Evolutionary conservation across 2,888 invertebrate genomes (phyloP), one percentile per base, ranked within the genome.

Genomic region (Lepeophtheirus nordmannii): DNA sequence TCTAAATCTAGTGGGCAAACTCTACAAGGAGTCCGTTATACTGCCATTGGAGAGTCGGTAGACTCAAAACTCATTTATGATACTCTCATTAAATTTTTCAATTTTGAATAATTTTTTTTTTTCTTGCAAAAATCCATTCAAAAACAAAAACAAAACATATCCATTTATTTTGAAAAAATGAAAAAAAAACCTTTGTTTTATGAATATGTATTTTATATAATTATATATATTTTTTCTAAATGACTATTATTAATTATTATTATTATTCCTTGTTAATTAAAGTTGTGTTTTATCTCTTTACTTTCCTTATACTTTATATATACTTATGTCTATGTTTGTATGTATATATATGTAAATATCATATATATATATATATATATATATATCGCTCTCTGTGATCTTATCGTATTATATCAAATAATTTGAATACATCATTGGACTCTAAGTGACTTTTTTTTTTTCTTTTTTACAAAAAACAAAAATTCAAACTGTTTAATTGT

Each of bases 51-150:
- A 10, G 62, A 62, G 38, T 62, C 62, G 8, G 41, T 62, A 5
- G 62, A 62, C 17, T 40, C 62, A 2, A 38, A 62, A 40, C 40
- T 62, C 20, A 62, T 62, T 23, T 40, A 62, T 41, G 39, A 62
- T 20, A 62, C 62, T n/a, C 62, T 62, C 39, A 40, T 62, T 40
- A 62, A 62, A 20, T 62, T 40, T 41, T 62, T 62, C 62, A 60
- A 60, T 17, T 46, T 46, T 8, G 3, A 46, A 46, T 46, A 46
- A 46, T n/a, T n/a, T n/a, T n/a, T n/a, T n/a, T n/a, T n/a, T n/a
- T n/a, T n/a, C n/a, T n/a, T n/a, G n/a, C n/a, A n/a, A n/a, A n/a
- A n/a, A n/a, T n/a, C n/a, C n/a, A n/a, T n/a, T n/a, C n/a, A n/a
- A n/a, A n/a, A n/a, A n/a, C n/a, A 46, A 1, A 46, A 46, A 46